A percentile compares a stretch with the other conserved stretches of the same genome.
Conservation (phyloP, 2,113 vertebrate genomes). For the Fukomys damarensis region DNA sequence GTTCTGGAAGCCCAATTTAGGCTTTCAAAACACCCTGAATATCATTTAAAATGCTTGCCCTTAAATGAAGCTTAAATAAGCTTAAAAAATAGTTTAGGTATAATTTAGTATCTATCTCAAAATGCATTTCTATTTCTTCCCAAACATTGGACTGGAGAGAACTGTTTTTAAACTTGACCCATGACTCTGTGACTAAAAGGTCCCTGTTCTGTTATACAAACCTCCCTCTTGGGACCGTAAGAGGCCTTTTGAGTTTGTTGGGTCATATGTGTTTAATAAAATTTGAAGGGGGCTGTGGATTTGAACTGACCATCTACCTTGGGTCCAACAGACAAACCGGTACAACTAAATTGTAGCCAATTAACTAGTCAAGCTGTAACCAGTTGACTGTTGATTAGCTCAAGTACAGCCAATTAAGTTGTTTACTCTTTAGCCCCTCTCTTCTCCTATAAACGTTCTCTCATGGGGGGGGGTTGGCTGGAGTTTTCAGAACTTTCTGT, state of each 20-base stretch:
- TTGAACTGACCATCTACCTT: not conserved
- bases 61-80: not conserved
- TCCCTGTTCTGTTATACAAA: not conserved
- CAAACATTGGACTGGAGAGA: not conserved
- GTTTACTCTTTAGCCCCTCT: not conserved
- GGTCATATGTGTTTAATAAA: not conserved
- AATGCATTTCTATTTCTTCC: not conserved
- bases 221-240: not conserved
- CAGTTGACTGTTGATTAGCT: not conserved
- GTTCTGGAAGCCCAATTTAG: not conserved
- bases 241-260: not conserved
- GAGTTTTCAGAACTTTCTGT: not conserved
- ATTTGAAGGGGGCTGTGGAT: not conserved
- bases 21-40: not conserved
- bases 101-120: not conserved
- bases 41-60: not conserved
- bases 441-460: not conserved
- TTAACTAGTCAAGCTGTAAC: not conserved
- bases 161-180: not conserved
- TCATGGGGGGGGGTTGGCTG: too few species aligned
- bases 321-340: not conserved
- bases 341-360: too few species aligned
- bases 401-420: not conserved
- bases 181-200: not conserved
- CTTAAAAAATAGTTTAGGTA: not conserved